Percentiles rank a stretch among this genome's conserved stretches.
These are phyloP conservation scores for Paracentrotus lividus DNA, from an alignment of 53 echinoderm and acorn worm species.

Conservation along the genomic window DNA sequence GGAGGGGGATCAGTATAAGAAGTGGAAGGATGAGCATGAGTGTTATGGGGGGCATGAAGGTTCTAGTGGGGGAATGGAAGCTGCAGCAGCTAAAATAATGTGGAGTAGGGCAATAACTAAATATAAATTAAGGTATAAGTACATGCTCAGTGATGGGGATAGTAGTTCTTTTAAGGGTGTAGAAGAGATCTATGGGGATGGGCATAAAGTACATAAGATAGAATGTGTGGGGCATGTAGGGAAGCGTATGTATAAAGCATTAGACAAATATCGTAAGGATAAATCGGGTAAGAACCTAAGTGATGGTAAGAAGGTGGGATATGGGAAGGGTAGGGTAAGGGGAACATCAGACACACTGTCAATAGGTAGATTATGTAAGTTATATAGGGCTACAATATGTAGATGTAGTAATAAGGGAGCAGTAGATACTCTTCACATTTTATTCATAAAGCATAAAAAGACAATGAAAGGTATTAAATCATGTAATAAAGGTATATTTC, in stretches of 20 bases:
- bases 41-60: constrained; percentile 59
- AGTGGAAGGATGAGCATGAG: constrained; percentile 27
- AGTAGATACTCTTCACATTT: neutral
- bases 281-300: constrained; percentile 46
- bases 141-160: constrained; percentile 73
- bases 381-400: neutral
- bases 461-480: neutral
- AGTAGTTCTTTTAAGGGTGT: constrained; percentile 62
- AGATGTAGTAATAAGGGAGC: constrained; percentile 4
- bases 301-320: constrained; percentile 18
- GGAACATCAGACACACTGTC: constrained; percentile 37
- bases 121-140: constrained; percentile 62
- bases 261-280: constrained; percentile 59
- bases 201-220: constrained; percentile 63
- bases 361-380: constrained; percentile 25
- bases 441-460: neutral
- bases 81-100: constrained; percentile 53
- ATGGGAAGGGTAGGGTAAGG: constrained; percentile 49
- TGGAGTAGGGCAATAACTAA: constrained; percentile 65
- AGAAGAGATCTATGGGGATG: constrained; percentile 67
- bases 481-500: neutral
- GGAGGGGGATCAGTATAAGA: constrained; percentile 40
- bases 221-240: constrained; percentile 77
- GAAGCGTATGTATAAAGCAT: constrained; percentile 64
- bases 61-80: constrained; percentile 66